These are phyloP conservation scores for Lagorchestes hirsutus DNA, from an alignment of 2,797 vertebrate species.

Conservation along the genomic window DNA sequence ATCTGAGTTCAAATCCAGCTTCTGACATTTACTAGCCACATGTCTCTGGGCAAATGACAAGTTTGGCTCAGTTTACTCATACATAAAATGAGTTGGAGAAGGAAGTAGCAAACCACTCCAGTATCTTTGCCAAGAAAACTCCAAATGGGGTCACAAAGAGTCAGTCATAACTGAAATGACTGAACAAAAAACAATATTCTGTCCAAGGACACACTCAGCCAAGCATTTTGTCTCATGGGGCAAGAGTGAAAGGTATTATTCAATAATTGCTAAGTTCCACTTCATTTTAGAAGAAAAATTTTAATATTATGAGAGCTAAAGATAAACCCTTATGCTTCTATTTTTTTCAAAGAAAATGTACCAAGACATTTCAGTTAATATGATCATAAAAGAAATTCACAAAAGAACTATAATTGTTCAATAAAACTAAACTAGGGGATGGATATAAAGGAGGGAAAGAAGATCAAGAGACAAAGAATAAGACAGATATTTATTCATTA, in stretches of 20 bases:
- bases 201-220: background rate
- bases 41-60: background rate
- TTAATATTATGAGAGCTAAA: background rate
- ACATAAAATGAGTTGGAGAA: background rate
- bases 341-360: constrained; percentile 64
- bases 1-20: background rate
- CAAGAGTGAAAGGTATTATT: constrained; percentile 52
- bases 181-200: background rate
- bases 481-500: constrained; percentile 21
- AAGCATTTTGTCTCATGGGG: constrained; percentile 55
- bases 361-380: constrained; percentile 63
- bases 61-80: background rate
- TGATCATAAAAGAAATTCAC: constrained; percentile 70
- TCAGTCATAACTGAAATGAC: background rate
- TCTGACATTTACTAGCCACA: background rate
- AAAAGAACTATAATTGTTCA: constrained; percentile 65
- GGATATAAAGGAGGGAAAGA: constrained; percentile 31
- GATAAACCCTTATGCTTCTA: constrained; percentile 57
- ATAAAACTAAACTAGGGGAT: constrained; percentile 67
- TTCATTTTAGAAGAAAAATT: constrained; percentile 57
- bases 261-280: constrained; percentile 68
- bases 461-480: constrained; percentile 42
- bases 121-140: background rate
- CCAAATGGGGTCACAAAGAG: background rate
- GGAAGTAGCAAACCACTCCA: background rate